Percentiles rank a stretch among this genome's conserved stretches.
These are phyloP conservation scores for Myrmecobius fasciatus DNA, from an alignment of 2,113 vertebrate species.

Conservation along the genomic window DNA sequence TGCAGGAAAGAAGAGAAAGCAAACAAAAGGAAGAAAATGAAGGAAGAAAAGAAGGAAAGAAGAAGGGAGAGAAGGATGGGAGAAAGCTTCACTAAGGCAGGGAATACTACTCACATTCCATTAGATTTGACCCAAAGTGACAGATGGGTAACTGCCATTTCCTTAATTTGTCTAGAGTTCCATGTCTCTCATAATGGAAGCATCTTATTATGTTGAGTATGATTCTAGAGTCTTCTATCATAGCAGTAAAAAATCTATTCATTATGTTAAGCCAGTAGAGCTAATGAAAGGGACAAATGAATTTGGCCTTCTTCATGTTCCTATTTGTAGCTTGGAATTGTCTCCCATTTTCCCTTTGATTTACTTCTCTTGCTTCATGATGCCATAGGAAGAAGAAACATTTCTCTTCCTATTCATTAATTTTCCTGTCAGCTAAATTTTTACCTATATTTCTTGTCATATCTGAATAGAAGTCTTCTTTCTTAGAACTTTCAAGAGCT, in stretches of 20 bases:
- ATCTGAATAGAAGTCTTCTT: not conserved
- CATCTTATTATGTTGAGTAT: not conserved
- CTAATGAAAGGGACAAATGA: not conserved
- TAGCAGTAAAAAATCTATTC: not conserved
- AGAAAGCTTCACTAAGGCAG: not conserved
- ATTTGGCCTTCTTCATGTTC: not conserved
- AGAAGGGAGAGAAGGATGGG: too few species aligned
- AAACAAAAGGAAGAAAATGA: not conserved
- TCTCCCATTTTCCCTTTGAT: not conserved
- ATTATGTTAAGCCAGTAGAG: not conserved
- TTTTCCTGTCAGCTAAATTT: not conserved
- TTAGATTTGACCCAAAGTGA: not conserved
- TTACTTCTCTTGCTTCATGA: not conserved
- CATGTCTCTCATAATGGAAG: not conserved
- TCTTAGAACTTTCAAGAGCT: not conserved
- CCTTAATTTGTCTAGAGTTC: not conserved
- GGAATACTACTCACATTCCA: not conserved
- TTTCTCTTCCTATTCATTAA: not conserved
- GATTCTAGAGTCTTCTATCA: not conserved
- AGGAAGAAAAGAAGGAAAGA: not conserved
- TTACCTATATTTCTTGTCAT: not conserved
- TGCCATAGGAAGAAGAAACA: not conserved
- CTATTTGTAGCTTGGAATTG: not conserved
- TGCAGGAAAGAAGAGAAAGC: not conserved
- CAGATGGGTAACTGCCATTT: not conserved